A percentile compares a stretch with the other conserved stretches of the same genome.
Evolutionary conservation across 2,113 vertebrate species (phyloP).

Genomic region (Eulemur rufifrons): DNA sequence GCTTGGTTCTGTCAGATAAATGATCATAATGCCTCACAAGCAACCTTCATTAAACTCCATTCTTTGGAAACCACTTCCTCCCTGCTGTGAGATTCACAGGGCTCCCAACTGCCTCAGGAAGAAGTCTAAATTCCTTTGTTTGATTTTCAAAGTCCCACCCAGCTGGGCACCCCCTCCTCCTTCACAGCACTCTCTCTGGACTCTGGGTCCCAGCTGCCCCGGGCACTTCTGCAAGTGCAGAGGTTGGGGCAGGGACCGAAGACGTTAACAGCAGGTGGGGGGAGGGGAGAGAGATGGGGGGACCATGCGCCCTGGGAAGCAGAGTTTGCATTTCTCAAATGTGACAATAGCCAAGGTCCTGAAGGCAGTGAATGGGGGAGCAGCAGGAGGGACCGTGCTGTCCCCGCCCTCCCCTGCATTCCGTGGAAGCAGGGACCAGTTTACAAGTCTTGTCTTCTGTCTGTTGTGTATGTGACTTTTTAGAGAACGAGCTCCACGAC

Average conservation of each 20-base stretch:
- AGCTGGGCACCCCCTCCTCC: not conserved
- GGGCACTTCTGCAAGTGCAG: not conserved
- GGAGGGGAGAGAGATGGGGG: not conserved
- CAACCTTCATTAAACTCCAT: not conserved
- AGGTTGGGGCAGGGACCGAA: not conserved
- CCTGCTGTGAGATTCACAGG: not conserved
- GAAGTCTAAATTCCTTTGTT: not conserved
- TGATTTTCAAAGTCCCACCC: not conserved
- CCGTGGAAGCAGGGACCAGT: not conserved
- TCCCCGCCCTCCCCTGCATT: accelerated
- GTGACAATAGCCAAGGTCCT: not conserved
- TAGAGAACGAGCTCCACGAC: not conserved
- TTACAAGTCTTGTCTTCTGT: no score
- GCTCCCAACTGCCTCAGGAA: not conserved
- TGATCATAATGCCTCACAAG: not conserved
- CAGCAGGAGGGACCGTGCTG: not conserved
- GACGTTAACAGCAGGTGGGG: not conserved
- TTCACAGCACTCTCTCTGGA: accelerated
- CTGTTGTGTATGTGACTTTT: not conserved
- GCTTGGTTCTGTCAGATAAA: not conserved
- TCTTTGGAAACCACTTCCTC: not conserved
- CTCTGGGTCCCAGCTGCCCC: no score
- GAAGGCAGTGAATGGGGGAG: not conserved
- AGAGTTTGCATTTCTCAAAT: not conserved
- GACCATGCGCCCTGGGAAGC: not conserved